Base-by-base conservation (phyloP, 2,797 vertebrate genomes). In the Alosa sapidissima region DNA sequence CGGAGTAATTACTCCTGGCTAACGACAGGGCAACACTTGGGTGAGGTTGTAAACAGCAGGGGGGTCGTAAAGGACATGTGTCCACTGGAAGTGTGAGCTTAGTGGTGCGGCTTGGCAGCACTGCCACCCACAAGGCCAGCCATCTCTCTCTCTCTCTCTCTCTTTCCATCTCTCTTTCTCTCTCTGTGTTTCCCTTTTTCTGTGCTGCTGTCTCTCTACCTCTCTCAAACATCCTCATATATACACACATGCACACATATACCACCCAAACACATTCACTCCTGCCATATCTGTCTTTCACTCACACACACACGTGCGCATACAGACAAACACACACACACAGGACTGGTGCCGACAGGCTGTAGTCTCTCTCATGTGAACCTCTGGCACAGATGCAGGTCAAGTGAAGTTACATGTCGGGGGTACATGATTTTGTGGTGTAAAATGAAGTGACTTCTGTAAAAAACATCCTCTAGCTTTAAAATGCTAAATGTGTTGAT, bases 1-100 rank as follows among this genome's bases (percentile, higher is more conserved):
- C 81, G 88, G 85, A 84, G 88, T 90, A 88, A 91, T 89, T 91
- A 90, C 86, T 89, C 85, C 87, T 87, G 86, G 87, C 89, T 91
- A 91, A 90, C 87, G 89, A 90, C 89, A 91, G 88, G 68, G 88
- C 88, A 85, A 88, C 85, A 85, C 87, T 87, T 85, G 75, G 86
- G 87, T 83, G 14, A 87, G 85, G 88, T 86, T 87, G 85, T 91
- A 91, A 91, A 91, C 88, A 86, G 88, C 90, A 87, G 90, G 89
- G 88, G 90, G 84, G 89, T 89, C 87, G 83, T 91, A 91, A 91
- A 90, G 88, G 88, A 55, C 41, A 85, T 88, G 86, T 85, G 89
- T 88, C 86, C 88, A 82, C 86, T 86, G 84, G 87, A 91, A 88
- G 88, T 85, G 88, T 65, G 84, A 89, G 89, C 83, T 65, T 86